These are phyloP conservation scores for Anser cygnoides DNA, from an alignment of 2,113 vertebrate genomes.

Conservation along the genomic window DNA sequence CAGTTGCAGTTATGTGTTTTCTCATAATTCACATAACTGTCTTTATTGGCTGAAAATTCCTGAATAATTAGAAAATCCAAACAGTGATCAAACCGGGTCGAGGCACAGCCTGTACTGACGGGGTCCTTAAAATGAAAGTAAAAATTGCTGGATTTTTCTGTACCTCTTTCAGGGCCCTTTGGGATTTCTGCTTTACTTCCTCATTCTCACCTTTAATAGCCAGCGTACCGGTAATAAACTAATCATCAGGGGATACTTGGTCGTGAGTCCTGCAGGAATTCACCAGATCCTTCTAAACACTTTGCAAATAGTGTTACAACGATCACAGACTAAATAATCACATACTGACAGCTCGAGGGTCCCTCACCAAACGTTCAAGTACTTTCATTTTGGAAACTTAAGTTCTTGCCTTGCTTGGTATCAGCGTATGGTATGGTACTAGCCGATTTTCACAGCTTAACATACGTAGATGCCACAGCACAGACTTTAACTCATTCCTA, in stretches of 20 bases:
- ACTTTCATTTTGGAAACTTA: background rate
- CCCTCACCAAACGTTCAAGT: background rate
- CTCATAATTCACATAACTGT: background rate
- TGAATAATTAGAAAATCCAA: background rate
- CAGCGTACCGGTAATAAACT: background rate
- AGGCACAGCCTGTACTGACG: background rate
- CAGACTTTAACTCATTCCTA: background rate
- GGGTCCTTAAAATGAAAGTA: background rate
- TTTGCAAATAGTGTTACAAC: background rate
- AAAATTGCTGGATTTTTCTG: background rate
- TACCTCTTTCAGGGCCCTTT: background rate
- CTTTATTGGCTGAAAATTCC: background rate
- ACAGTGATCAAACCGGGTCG: background rate
- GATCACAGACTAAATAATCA: accelerated
- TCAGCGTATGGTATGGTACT: background rate
- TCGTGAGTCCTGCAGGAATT: background rate
- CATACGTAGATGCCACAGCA: too few species aligned
- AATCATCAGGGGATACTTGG: background rate
- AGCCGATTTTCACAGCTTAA: background rate
- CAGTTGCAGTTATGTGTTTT: background rate
- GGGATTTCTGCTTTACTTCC: background rate
- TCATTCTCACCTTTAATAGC: background rate
- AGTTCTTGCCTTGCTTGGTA: background rate
- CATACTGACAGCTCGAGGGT: background rate
- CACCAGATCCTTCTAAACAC: background rate